Conservation (phyloP, 2,888 invertebrate genomes). For the Caprella mutica region DNA sequence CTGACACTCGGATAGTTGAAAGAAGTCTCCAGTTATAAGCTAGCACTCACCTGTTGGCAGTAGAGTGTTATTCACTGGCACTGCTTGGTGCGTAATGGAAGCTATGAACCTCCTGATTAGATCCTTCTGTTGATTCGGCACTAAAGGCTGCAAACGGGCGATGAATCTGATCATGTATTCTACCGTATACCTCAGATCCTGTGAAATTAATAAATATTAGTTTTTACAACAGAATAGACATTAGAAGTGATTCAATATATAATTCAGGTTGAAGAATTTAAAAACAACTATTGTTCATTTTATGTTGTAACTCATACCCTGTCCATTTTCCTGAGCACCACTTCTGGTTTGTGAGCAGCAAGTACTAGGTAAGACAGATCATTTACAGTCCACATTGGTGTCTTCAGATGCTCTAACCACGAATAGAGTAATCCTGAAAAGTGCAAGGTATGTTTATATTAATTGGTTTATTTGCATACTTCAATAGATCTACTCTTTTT, state of each 20-base stretch:
- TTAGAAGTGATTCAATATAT: too few relatives aligned
- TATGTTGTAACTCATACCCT: too few relatives aligned
- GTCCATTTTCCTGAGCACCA: conserved; percentile 45
- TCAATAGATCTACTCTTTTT: neutral
- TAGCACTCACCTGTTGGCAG: conserved; percentile 42
- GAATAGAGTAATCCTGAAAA: conserved; percentile 52
- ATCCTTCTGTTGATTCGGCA: conserved; percentile 49
- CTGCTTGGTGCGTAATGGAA: conserved; percentile 55
- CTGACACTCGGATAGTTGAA: too few relatives aligned
- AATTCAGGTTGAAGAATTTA: too few relatives aligned
- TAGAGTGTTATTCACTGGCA: conserved; percentile 44
- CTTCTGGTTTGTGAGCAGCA: conserved; percentile 50
- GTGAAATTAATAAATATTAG: conserved; percentile 36
- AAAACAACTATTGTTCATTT: too few relatives aligned
- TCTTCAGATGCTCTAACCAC: conserved; percentile 64
- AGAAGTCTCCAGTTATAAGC: neutral
- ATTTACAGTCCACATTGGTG: conserved; percentile 54
- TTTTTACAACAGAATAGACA: neutral
- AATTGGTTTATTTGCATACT: neutral
- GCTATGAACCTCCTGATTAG: conserved; percentile 55
- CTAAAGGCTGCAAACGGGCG: conserved; percentile 53
- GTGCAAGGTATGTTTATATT: neutral
- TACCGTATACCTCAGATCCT: conserved; percentile 56
- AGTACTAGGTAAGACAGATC: conserved; percentile 55
- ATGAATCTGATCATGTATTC: conserved; percentile 61